Conservation (phyloP, 92 coral and sea anemone species). For the Siderastrea siderea region DNA sequence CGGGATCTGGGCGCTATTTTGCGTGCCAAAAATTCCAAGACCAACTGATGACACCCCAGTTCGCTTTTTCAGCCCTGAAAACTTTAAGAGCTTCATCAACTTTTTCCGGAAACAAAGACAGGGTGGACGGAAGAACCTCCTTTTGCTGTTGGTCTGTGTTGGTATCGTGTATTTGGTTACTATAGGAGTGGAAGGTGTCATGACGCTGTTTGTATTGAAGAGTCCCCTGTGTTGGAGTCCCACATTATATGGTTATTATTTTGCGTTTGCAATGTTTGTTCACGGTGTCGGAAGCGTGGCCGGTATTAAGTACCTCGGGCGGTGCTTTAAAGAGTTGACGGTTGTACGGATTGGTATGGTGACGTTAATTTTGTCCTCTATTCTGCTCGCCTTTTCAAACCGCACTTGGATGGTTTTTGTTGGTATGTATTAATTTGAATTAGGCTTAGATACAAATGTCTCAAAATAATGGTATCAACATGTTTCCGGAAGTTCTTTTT, state of each 20-base stretch:
- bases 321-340: slow-evolving; percentile 70
- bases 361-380: slow-evolving; percentile 54
- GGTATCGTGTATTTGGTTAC: slow-evolving; percentile 59
- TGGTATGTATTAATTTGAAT: slow-evolving; percentile 59
- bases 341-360: slow-evolving; percentile 57
- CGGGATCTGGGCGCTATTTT: slow-evolving; percentile 65
- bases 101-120: slow-evolving; percentile 50
- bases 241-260: slow-evolving; percentile 72
- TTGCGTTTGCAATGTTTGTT: slow-evolving; percentile 75
- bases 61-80: slow-evolving; percentile 30
- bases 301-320: slow-evolving; percentile 62
- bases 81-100: slow-evolving; percentile 12
- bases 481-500: neutral
- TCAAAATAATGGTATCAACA: neutral
- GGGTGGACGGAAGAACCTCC: slow-evolving; percentile 13
- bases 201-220: slow-evolving; percentile 62
- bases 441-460: neutral
- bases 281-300: slow-evolving; percentile 82
- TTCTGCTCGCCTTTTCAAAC: slow-evolving; percentile 75
- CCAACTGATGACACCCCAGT: neutral
- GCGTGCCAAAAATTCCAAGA: slow-evolving; percentile 61
- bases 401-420: slow-evolving; percentile 84
- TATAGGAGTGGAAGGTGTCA: slow-evolving; percentile 60
- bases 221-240: slow-evolving; percentile 85
- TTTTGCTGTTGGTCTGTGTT: slow-evolving; percentile 34